Conservation (phyloP, 2,113 vertebrate species). For the Pantherophis guttatus region DNA sequence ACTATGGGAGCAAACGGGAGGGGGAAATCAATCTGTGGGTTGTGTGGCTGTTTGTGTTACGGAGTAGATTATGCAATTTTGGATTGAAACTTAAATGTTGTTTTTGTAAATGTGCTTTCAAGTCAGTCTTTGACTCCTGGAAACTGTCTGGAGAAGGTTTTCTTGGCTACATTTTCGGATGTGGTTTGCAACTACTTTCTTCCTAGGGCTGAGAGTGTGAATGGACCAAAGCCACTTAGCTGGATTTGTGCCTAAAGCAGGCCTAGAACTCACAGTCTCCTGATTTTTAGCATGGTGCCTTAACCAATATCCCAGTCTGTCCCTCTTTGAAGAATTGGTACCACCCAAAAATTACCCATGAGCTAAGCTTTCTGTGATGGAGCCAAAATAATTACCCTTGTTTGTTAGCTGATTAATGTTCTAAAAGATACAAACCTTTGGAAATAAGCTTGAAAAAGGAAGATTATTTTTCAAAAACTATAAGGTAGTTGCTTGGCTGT, state of each 20-base stretch:
- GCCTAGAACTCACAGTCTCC: background rate
- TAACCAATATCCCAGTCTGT: background rate
- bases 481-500: background rate
- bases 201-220: background rate
- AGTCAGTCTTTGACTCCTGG: background rate
- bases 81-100: background rate
- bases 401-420: background rate
- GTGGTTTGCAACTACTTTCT: background rate
- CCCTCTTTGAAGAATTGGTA: background rate
- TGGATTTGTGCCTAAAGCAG: background rate
- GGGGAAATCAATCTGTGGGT: background rate
- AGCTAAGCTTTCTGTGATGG: background rate
- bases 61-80: background rate
- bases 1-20: background rate
- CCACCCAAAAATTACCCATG: background rate
- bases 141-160: background rate
- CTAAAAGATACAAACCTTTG: background rate
- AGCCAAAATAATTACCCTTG: background rate
- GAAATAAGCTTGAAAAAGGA: background rate
- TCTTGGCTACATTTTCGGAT: background rate
- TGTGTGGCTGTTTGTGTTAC: background rate
- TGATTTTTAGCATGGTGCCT: background rate
- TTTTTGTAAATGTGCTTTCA: background rate
- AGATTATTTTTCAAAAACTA: background rate
- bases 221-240: background rate